Conservation (phyloP, 2,797 vertebrate genomes). For the Chrysocyon brachyurus region DNA sequence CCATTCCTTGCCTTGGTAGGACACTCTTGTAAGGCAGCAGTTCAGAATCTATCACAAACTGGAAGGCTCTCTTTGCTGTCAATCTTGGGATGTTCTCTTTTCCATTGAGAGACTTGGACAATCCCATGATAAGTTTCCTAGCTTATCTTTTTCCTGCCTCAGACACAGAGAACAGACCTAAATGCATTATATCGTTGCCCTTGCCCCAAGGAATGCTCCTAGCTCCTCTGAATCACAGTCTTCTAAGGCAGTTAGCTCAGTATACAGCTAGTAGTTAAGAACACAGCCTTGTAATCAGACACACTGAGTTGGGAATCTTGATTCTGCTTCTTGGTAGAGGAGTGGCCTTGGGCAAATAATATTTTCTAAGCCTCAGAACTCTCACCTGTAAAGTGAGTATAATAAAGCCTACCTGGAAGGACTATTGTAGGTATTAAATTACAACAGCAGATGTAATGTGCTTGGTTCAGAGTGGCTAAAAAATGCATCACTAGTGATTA, state of each 20-base stretch:
- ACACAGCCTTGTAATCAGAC: neutral
- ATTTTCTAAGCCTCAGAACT: neutral
- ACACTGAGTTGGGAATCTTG: neutral
- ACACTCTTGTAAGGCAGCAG: neutral
- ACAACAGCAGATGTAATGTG: neutral
- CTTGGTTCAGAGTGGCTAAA: neutral
- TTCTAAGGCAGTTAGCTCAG: neutral
- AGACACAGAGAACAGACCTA: neutral
- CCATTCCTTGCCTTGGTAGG: neutral
- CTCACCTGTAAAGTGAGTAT: neutral
- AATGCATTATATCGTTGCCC: neutral
- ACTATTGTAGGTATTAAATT: neutral
- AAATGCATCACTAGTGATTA: slow-evolving; percentile 5
- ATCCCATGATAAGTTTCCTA: neutral
- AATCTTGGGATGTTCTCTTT: neutral
- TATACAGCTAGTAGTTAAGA: neutral
- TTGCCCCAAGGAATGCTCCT: neutral
- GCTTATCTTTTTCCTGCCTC: slow-evolving; percentile 14
- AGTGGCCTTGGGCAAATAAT: slow-evolving; percentile 5
- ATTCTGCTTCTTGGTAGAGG: neutral
- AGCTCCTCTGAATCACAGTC: neutral
- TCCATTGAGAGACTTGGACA: neutral
- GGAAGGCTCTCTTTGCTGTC: neutral
- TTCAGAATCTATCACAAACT: neutral
- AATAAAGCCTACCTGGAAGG: neutral